Evolutionary conservation across 2,113 vertebrate genomes (phyloP), one percentile per base, ranked within the genome.

Genomic region (Synchiropus splendidus): DNA sequence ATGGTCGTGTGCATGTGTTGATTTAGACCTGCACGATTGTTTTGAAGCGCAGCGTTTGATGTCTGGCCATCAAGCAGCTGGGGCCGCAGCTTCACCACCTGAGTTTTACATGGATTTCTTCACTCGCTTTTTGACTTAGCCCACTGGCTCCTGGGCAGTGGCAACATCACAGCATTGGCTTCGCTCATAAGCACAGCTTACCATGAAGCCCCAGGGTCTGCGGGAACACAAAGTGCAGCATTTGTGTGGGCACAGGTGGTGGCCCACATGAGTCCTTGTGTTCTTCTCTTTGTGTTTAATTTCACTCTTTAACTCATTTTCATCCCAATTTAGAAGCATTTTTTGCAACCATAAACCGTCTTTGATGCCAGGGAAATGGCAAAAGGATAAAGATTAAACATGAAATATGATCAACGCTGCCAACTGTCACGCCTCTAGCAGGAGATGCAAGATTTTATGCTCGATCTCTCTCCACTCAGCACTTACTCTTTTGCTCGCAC

Each of bases 1-100:
- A 8, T 27, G 21, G 21, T 27, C 21, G 8, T 8, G 8, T 27
- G 21, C 8, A 5, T 27, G 8, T 27, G 21, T 27, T 8, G 21
- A 27, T 27, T 4, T 27, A 5, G 4, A 27, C 21, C 21, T 27
- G 21, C 4, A 8, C 21, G 8, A 27, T 27, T 27, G 21, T 27
- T 27, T 5, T 8, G 21, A 8, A 27, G 64, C 57, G 61, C 45
- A 64, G 61, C 68, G 51, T 55, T 65, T 54, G 34, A 65, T 54
- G 51, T 48, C 36, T 39, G 41, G 36, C 49, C 54, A 39, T 57
- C 1, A 37, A 65, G 65, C 74, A 80, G 71, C 71, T 77, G 75
- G 51, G 74, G 62, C 35, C 67, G 39, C 40, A 13, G 36, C 50
- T 16, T 12, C 1, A 45, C 71, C 77, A 78, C 77, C 77, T 80